phyloP scores from a whole-genome alignment of 1,140 invertebrate genomes.

The Dufourea novaeangliae region DNA sequence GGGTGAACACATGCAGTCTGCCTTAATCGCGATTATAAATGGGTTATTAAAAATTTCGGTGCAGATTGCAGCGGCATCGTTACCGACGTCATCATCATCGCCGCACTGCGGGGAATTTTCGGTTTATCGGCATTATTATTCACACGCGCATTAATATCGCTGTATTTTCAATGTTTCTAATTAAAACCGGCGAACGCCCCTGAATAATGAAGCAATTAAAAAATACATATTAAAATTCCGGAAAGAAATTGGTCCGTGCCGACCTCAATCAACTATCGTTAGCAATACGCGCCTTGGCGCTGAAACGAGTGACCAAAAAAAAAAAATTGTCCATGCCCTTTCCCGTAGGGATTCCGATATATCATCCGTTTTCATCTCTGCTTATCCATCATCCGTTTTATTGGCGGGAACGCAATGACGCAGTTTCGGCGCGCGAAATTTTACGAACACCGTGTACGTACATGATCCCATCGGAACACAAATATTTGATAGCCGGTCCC shows the following conservation, averaged over 20 bases:
- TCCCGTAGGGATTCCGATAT: neutral
- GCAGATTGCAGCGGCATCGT: neutral
- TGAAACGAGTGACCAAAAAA: neutral
- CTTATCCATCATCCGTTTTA: neutral
- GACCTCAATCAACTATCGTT: neutral
- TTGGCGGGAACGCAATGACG: neutral
- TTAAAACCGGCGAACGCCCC: neutral
- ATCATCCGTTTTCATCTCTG: neutral
- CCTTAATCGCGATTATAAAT: neutral
- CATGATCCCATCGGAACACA: neutral
- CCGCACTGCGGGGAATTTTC: neutral
- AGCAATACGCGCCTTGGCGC: neutral
- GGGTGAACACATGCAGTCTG: neutral
- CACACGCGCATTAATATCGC: neutral
- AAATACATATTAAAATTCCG: neutral
- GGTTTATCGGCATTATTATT: slow-evolving; percentile 3
- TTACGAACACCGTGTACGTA: neutral
- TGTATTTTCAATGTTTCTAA: neutral
- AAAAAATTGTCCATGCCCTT: neutral
- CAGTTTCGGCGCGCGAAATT: neutral
- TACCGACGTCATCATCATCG: neutral
- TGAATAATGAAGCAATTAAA: neutral
- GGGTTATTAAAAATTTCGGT: neutral
- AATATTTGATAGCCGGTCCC: slow-evolving; percentile 9
- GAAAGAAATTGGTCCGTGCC: neutral